Evolutionary conservation across 2,797 vertebrate species (phyloP), one percentile per base, ranked within the genome.

Genomic region (Buphagus erythrorhynchus): DNA sequence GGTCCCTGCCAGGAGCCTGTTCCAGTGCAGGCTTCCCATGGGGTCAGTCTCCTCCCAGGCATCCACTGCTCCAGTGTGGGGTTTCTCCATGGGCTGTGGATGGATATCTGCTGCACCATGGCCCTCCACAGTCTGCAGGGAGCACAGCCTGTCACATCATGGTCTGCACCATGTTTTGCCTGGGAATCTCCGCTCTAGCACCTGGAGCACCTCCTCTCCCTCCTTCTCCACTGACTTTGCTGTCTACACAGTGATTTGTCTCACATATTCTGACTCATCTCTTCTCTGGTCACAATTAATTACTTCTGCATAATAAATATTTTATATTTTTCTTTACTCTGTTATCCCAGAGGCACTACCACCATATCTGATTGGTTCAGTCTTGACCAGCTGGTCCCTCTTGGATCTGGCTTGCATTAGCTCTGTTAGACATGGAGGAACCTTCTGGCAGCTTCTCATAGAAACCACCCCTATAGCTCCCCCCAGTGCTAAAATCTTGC

Each of bases 11-110:
- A 58, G 28, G 16, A 51, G 13, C n/a, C 49, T 72, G 51, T 22
- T 65, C n/a, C 28, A 51, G 18, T 2, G 2, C 9, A 18, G n/a
- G n/a, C 58, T 79, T 79, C 58, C n/a, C 28, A 25, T 1, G 0
- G 19, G 7, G 11, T 72, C 26, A n/a, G 10, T 14, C 8, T 49
- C 11, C 28, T 43, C 28, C 33, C 10, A 22, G 43, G 36, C n/a
- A 28, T 36, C 18, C 36, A n/a, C 18, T 49, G 13, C 43, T 36
- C n/a, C 24, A n/a, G n/a, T 2, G 0, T 51, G 51, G 36, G 13
- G 11, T 14, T 58, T 16, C 13, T 72, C 16, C 33, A 9, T 6
- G 24, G 54, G 6, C 67, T 72, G 16, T 49, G 38, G n/a, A 11
- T 51, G 24, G 38, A 38, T 51, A 10, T 79, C 43, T 87, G 36